Evolutionary conservation across 92 coral and sea anemone genomes (phyloP).

Genomic region (Zoanthus solanderi): DNA sequence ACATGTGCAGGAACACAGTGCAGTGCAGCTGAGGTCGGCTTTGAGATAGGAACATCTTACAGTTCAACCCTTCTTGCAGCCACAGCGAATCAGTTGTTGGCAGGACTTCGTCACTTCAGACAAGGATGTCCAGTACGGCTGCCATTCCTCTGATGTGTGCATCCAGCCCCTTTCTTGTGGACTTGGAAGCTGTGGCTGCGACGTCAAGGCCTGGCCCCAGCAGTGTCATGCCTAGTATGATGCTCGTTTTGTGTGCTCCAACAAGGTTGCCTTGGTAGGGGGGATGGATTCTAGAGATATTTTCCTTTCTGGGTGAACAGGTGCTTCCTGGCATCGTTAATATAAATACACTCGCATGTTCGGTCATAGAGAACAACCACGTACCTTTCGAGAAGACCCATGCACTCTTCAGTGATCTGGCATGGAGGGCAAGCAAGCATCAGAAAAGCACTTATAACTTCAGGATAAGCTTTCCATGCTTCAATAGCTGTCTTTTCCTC

Average conservation of each 20-base stretch:
- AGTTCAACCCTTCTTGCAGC: constrained; percentile 62
- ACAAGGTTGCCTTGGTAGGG: constrained; percentile 38
- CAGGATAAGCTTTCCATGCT: constrained; percentile 52
- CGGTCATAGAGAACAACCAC: neutral
- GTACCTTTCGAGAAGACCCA: neutral
- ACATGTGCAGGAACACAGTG: too few relatives aligned
- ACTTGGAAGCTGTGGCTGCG: constrained; percentile 43
- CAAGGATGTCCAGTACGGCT: constrained; percentile 44
- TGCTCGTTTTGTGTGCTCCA: constrained; percentile 66
- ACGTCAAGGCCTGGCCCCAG: constrained; percentile 60
- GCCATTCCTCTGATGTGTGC: constrained; percentile 34
- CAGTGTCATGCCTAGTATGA: constrained; percentile 58
- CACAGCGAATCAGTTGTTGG: constrained; percentile 48
- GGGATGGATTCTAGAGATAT: neutral
- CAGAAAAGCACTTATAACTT: constrained; percentile 48
- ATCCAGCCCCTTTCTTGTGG: constrained; percentile 67
- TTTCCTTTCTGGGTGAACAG: neutral
- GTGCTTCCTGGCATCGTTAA: neutral
- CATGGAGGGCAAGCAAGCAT: constrained; percentile 20
- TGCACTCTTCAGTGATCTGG: neutral
- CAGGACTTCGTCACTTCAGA: constrained; percentile 60
- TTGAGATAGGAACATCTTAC: constrained; percentile 57
- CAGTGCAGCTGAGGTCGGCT: constrained; percentile 59
- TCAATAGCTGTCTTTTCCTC: constrained; percentile 62
- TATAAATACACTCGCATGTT: neutral